These are phyloP conservation scores for Scomberomorus guttatus DNA, from an alignment of 2,797 vertebrate species.

Conservation along the genomic window DNA sequence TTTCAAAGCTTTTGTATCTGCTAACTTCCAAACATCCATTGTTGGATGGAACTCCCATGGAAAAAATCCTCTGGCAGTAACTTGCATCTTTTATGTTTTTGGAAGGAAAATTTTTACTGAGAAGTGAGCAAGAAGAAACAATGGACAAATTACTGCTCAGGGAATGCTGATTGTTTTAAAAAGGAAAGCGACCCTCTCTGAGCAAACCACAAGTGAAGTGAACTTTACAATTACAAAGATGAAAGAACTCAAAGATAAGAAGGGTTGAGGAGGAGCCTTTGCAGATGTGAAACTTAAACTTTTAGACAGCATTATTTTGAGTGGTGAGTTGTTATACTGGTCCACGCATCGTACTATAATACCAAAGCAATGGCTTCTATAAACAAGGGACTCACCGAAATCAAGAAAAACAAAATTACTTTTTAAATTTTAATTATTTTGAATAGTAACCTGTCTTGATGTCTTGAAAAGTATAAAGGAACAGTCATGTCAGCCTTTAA, in stretches of 20 bases:
- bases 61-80: slow-evolving; percentile 1
- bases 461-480: too few species aligned
- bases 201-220: not conserved
- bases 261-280: not conserved
- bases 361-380: not conserved
- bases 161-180: not conserved
- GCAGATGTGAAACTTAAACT: slow-evolving; percentile 1
- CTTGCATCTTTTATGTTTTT: slow-evolving; percentile 5
- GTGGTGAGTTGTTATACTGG: not conserved
- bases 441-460: not conserved
- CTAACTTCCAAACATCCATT: slow-evolving; percentile 4
- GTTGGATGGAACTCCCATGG: not conserved
- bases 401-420: not conserved
- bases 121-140: not conserved
- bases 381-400: not conserved
- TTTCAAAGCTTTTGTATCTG: slow-evolving; percentile 7
- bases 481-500: too few species aligned
- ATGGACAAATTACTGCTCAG: not conserved
- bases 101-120: slow-evolving; percentile 13
- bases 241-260: slow-evolving; percentile 2
- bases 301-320: not conserved
- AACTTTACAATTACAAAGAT: not conserved
- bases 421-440: too few species aligned
- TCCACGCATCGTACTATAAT: not conserved
- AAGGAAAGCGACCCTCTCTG: not conserved